A percentile compares a stretch with the other conserved stretches of the same genome.
phyloP scores from a whole-genome alignment of 2,888 invertebrate species.

The Cantharis lateralis region DNA sequence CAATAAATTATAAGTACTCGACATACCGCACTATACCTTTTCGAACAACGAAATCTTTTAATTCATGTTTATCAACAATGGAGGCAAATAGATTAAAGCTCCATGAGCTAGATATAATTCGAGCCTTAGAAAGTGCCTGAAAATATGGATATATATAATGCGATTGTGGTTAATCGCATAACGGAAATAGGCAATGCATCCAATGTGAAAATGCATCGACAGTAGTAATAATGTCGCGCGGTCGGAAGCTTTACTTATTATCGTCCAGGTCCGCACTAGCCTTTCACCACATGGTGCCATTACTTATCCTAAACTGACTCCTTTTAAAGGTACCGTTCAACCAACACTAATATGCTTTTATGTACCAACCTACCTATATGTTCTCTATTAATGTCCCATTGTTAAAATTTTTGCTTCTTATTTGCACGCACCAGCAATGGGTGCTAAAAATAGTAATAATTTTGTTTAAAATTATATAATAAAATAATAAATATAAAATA shows the following conservation, averaged over 20 bases:
- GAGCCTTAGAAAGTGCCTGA: conserved; percentile 36
- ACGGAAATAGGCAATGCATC: conserved; percentile 53
- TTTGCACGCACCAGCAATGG: neutral
- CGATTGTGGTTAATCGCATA: conserved; percentile 57
- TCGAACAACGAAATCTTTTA: conserved; percentile 30
- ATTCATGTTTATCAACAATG: conserved; percentile 46
- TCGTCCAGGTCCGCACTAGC: conserved; percentile 44
- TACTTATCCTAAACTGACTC: conserved; percentile 57
- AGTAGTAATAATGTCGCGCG: conserved; percentile 44
- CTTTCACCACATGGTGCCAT: conserved; percentile 50
- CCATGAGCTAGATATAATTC: conserved; percentile 34
- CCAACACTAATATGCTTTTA: conserved; percentile 53
- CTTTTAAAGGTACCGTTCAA: conserved; percentile 51
- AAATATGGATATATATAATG: conserved; percentile 49
- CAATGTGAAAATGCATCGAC: conserved; percentile 51
- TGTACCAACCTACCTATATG: conserved; percentile 25
- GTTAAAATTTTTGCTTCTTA: neutral
- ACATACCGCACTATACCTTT: neutral
- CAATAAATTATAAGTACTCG: neutral
- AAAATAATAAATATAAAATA: too few species aligned
- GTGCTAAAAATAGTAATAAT: neutral
- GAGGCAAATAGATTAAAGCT: conserved; percentile 29
- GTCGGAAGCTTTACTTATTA: conserved; percentile 39
- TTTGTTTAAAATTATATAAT: neutral
- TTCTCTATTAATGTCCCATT: neutral